Evolutionary conservation across 2,113 vertebrate species (phyloP).

Genomic region (Zeus faber): DNA sequence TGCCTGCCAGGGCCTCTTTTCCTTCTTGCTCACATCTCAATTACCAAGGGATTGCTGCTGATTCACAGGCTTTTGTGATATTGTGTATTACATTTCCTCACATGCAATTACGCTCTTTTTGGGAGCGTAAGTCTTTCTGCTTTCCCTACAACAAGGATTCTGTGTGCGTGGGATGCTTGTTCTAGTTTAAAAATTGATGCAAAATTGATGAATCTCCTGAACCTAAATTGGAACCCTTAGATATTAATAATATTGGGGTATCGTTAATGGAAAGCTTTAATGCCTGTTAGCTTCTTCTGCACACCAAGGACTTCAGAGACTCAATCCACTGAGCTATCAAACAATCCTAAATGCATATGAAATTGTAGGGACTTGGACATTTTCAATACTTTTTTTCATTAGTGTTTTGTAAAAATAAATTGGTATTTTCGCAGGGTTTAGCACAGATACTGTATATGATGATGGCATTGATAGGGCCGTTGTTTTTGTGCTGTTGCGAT

Average conservation of each 20-base stretch:
- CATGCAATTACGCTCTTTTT: slow-evolving; percentile 72
- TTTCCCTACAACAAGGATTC: too few species aligned
- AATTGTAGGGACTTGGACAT: too few species aligned
- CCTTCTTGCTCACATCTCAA: slow-evolving; percentile 43
- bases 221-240: slow-evolving; percentile 81
- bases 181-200: slow-evolving; percentile 82
- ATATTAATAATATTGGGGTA: slow-evolving; percentile 84
- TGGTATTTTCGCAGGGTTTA: slow-evolving; percentile 54
- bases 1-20: slow-evolving; percentile 65
- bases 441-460: slow-evolving; percentile 85
- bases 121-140: slow-evolving; percentile 68
- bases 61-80: slow-evolving; percentile 34
- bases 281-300: slow-evolving; percentile 85
- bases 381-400: slow-evolving; percentile 19
- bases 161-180: too few species aligned
- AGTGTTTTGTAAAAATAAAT: slow-evolving; percentile 30
- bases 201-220: slow-evolving; percentile 86
- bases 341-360: too few species aligned
- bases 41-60: slow-evolving; percentile 47
- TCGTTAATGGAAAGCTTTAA: slow-evolving; percentile 83
- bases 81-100: slow-evolving; percentile 60
- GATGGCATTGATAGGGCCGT: slow-evolving; percentile 84
- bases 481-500: slow-evolving; percentile 76
- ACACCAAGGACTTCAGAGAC: slow-evolving; percentile 64
- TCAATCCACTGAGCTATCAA: background rate